Evolutionary conservation across 2,797 vertebrate species (phyloP).

Genomic region (Mastacembelus armatus): DNA sequence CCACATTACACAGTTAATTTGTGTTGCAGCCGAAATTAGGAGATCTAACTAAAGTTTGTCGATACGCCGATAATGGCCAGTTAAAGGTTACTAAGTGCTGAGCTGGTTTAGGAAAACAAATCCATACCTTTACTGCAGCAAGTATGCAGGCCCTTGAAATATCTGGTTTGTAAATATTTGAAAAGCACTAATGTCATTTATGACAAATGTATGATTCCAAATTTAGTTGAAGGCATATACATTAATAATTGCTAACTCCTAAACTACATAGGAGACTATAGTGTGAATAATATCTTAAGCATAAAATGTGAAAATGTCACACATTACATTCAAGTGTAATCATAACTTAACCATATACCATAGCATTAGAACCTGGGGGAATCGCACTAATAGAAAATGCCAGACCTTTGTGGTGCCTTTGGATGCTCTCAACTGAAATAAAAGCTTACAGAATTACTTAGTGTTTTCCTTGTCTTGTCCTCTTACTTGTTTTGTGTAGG

Average conservation of each 20-base stretch:
- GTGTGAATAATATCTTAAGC: not conserved
- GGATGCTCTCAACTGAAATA: no score
- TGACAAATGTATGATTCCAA: constrained; percentile 1
- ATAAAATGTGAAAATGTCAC: not conserved
- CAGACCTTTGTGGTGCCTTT: no score
- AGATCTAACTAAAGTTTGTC: constrained; percentile 59
- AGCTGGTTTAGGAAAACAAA: constrained; percentile 32
- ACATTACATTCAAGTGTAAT: not conserved
- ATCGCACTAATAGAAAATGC: no score
- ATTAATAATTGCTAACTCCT: not conserved
- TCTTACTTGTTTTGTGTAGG: no score
- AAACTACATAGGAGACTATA: not conserved
- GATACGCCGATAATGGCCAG: constrained; percentile 52
- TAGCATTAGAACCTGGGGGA: no score
- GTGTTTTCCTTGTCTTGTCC: no score
- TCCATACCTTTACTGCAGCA: constrained; percentile 24
- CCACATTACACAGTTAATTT: constrained; percentile 62
- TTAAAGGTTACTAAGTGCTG: constrained; percentile 58
- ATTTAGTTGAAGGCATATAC: not conserved
- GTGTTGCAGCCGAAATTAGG: constrained; percentile 57
- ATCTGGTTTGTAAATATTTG: constrained; percentile 13
- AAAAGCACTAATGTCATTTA: not conserved
- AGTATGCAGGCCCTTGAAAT: not conserved
- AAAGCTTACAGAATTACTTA: no score
- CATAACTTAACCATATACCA: not conserved